phyloP scores from a whole-genome alignment of 2,888 invertebrate genomes.

The Zele albiditarsus region DNA sequence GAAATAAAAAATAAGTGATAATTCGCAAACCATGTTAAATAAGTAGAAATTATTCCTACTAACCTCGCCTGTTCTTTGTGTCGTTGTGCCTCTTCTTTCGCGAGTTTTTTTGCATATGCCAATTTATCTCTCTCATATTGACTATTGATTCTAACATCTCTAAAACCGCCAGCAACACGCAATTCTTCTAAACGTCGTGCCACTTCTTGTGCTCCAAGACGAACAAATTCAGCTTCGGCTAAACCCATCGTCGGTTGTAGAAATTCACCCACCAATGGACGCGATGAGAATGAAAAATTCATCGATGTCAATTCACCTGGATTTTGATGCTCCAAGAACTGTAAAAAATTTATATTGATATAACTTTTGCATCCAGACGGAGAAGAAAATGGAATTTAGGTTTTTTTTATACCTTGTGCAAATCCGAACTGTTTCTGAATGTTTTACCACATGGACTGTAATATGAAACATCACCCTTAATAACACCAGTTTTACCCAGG shows the following conservation, averaged over 20 bases:
- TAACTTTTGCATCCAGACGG: too few species aligned
- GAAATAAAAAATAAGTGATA: constrained; percentile 8
- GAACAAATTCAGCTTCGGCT: constrained; percentile 82
- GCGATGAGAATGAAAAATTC: constrained; percentile 94
- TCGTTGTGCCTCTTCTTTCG: constrained; percentile 79
- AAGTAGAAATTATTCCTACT: constrained; percentile 30
- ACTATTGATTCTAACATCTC: constrained; percentile 71
- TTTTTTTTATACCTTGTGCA: constrained; percentile 72
- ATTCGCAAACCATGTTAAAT: background rate
- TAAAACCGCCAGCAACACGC: constrained; percentile 81
- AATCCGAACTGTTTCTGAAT: constrained; percentile 78
- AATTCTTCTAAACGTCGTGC: constrained; percentile 79
- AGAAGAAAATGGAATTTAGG: background rate
- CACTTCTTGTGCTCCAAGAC: constrained; percentile 88
- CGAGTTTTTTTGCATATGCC: constrained; percentile 81
- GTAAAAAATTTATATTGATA: constrained; percentile 21
- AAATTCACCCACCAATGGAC: constrained; percentile 92
- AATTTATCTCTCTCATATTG: constrained; percentile 71
- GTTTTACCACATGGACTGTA: constrained; percentile 80
- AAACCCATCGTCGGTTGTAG: constrained; percentile 80
- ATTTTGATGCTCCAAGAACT: constrained; percentile 70
- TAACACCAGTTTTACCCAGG: constrained; percentile 88
- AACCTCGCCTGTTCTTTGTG: constrained; percentile 74
- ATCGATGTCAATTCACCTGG: constrained; percentile 82
- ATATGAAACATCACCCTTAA: constrained; percentile 95